Evolutionary conservation across 1,140 invertebrate species (phyloP), one percentile per base, ranked within the genome.

Genomic region (Papilio xuthus): DNA sequence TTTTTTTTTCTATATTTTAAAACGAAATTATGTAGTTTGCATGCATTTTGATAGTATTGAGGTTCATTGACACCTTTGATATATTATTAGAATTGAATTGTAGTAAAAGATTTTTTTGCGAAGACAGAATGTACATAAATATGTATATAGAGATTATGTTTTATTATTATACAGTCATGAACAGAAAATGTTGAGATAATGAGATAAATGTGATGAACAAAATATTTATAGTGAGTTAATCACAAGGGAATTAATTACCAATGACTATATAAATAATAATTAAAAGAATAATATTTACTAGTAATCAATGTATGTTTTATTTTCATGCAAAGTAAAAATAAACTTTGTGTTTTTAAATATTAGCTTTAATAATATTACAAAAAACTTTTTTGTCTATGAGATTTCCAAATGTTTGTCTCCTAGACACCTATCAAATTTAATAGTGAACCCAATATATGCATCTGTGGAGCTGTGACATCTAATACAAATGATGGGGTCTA

Each of bases 211-310:
- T 44, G 44, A 9, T 44, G 9, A 44, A 44, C 32, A 44, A 44
- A 2, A 44, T 26, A 26, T 4, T 26, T 1, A 60, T 60, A 7
- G 53, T 53, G 47, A 53, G 13, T 26, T 60, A 60, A 60, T 60
- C 56, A 26, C 56, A 60, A 60, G 56, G 9, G 56, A 60, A 60
- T 60, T 26, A 26, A 26, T 23, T 26, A 26, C 56, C 6, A 60
- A 60, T 56, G 20, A 56, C 9, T 60, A 60, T 60, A 26, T 60
- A 1, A 60, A 60, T 60, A 60, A 60, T 26, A 60, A 60, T 23
- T 23, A 23, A 60, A 60, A 60, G 23, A 60, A 60, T 13, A 60
- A 26, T 60, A 60, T 60, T 60, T 60, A 60, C 56, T 9, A 60
- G 12, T 60, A 13, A 9, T 60, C 9, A 2, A 26, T 60, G 20